Base-by-base conservation (phyloP, 2,888 invertebrate species). In the Ligdia adustata region DNA sequence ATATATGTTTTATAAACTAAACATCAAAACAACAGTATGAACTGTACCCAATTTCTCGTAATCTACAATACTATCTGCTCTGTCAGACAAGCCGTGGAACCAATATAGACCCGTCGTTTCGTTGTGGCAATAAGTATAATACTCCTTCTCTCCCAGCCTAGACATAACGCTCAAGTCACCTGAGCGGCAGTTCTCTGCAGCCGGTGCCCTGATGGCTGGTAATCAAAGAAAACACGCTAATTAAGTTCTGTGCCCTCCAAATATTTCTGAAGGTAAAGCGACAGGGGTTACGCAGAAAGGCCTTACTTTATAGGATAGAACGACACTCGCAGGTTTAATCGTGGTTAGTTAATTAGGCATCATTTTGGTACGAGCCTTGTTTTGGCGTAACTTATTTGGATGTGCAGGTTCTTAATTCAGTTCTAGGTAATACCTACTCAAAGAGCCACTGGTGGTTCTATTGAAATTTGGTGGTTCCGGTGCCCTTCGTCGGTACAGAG, bases 221-320 rank as follows among this genome's bases (percentile, higher is more conserved):
- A 89, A 89, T 89, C 88, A 88, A 85, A 90, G 88, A 88, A 89
- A 88, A 86, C 79, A 81, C 80, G 79, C 85, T 88, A 87, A 89
- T 89, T 89, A 88, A 86, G 77, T 85, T 66, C 77, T 71, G 69
- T 67, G 69, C 79, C 73, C 70, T 47, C 63, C 57, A 72, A 79
- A 82, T 81, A 80, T 80, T 79, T 76, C 75, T 73, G 71, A 64
- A 55, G 45, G 57, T 28, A 53, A 53, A n/a, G 49, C 42, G 42
- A 18, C 27, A 27, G 27, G 32, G 39, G 29, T 39, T 39, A 34
- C 43, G 29, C 18, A 13, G n/a, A 15, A 6, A 7, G 40, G 40
- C 39, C 39, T 40, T 39, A 42, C 38, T 46, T 53, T 48, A 50
- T 46, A 46, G 39, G 41, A 34, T 29, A 29, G 18, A 37, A 38